These are phyloP conservation scores for Nycticebus coucang DNA, from an alignment of 2,113 vertebrate genomes.

Conservation along the genomic window DNA sequence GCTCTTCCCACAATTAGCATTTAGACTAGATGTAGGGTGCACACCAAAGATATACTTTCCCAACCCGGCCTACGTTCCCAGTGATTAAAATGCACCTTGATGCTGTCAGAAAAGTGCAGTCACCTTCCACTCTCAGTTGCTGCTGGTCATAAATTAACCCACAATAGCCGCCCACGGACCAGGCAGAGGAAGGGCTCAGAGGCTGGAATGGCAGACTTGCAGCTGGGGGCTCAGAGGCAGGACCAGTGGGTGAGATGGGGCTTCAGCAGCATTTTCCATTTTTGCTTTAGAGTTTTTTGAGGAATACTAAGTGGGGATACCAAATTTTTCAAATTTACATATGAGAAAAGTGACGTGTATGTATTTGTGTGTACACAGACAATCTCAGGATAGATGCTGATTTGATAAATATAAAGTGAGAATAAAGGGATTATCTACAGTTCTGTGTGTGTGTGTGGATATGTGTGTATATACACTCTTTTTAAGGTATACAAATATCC, in stretches of 20 bases:
- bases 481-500: neutral
- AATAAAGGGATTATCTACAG: neutral
- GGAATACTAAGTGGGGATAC: neutral
- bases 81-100: slow-evolving; percentile 46
- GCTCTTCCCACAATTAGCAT: slow-evolving; percentile 64
- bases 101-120: neutral
- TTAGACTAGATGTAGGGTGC: slow-evolving; percentile 61
- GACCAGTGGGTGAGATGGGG: neutral
- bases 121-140: slow-evolving; percentile 49
- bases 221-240: neutral
- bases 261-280: neutral
- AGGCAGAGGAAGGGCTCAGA: fast-evolving
- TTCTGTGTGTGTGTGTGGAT: neutral
- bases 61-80: neutral
- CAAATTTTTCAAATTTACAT: neutral
- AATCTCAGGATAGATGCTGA: neutral
- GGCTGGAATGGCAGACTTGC: neutral
- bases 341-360: neutral
- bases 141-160: neutral
- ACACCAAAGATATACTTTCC: slow-evolving; percentile 59
- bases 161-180: neutral
- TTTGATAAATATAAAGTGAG: neutral
- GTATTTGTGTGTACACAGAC: fast-evolving
- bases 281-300: neutral
- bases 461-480: neutral